Base-by-base conservation (phyloP, 2,797 vertebrate species). In the Ceyx erithaca region DNA sequence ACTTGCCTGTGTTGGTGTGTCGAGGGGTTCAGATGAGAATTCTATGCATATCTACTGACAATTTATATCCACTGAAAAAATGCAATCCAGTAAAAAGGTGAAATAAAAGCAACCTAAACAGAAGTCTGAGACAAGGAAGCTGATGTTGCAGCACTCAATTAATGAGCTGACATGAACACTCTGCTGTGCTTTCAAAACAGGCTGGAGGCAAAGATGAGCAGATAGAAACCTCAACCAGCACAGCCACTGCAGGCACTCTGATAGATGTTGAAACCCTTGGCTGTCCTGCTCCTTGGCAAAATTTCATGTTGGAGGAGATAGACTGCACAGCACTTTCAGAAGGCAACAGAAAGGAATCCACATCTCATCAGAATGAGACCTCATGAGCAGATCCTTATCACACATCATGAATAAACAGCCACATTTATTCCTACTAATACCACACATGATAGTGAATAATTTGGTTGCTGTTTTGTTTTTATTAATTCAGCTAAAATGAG, bases 21-120 rank as follows among this genome's bases (percentile, higher is more conserved):
- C 31, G 80, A 88, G 54, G 57, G 43, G 69, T 70, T 94, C 77
- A 90, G 48, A 82, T 84, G 86, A 90, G 46, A 96, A 95, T 84
- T 86, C 57, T 23, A 4, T 51, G 46, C 51, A 73, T 86, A 75
- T 28, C 71, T 33, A 78, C 70, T 61, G 45, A 87, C 61, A 96
- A 94, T 78, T 90, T 85, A 91, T 83, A 93, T 94, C 41, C 84
- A 63, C 57, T 37, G 48, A 93, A 91, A 91, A 94, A 93, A 46
- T 26, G n/a, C 31, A 79, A 45, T 49, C 40, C 17, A 64, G 49
- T 70, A 88, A 54, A 89, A 90, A 95, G 79, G 85, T 76, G n/a
- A 94, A 96, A 69, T 51, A 92, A 89, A 87, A 94, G 37, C 58
- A 79, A 96, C 69, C 54, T 75, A 90, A 90, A 90, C 22, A 46